These are phyloP conservation scores for Apodemia hepburni DNA, from an alignment of 2,888 invertebrate genomes.

Conservation along the genomic window DNA sequence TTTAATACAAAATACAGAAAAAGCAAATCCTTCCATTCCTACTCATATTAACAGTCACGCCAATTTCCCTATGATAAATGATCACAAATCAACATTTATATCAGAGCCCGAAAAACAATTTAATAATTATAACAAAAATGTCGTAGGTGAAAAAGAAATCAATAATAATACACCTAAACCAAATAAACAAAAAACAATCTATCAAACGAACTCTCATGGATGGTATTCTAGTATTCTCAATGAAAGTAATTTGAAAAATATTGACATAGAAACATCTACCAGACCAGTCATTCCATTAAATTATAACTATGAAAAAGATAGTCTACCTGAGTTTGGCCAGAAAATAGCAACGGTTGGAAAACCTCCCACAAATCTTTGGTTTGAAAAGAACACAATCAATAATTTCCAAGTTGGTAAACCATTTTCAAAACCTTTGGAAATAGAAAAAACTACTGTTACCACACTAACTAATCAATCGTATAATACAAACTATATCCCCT, in stretches of 20 bases:
- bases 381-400: constrained; percentile 36
- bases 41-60: constrained; percentile 66
- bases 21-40: constrained; percentile 34
- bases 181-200: constrained; percentile 58
- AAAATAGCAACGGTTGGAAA: constrained; percentile 62
- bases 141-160: constrained; percentile 31
- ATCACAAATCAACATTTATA: constrained; percentile 33
- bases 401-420: constrained; percentile 59
- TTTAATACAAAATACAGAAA: constrained; percentile 27
- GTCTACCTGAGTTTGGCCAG: constrained; percentile 56
- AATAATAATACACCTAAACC: constrained; percentile 56
- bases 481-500: constrained; percentile 54
- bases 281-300: constrained; percentile 63
- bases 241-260: constrained; percentile 48
- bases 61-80: constrained; percentile 71
- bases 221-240: constrained; percentile 66
- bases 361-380: constrained; percentile 64
- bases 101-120: neutral
- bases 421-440: constrained; percentile 50
- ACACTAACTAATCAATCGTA: constrained; percentile 37
- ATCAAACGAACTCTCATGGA: constrained; percentile 68
- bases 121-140: constrained; percentile 15
- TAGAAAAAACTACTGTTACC: constrained; percentile 40
- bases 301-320: constrained; percentile 52
- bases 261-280: constrained; percentile 62